These are phyloP conservation scores for Pocillopora grandis DNA, from an alignment of 92 coral and sea anemone genomes.

Conservation along the genomic window DNA sequence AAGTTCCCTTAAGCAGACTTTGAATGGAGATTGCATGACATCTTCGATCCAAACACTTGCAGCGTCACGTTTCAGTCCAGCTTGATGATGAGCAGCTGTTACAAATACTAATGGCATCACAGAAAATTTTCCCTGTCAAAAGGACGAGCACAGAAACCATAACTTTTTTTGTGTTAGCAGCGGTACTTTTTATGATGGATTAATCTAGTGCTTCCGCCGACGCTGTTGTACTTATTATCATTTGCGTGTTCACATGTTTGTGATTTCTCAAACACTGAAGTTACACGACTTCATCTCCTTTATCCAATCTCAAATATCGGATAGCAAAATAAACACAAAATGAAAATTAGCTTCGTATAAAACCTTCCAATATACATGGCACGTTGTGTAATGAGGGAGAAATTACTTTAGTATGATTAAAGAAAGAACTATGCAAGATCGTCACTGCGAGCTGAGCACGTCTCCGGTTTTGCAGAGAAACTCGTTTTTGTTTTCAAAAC, in stretches of 20 bases:
- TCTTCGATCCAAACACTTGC: slow-evolving; percentile 2
- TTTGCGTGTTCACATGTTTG: too few relatives aligned
- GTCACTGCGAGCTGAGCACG: too few relatives aligned
- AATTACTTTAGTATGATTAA: too few relatives aligned
- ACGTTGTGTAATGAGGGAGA: too few relatives aligned
- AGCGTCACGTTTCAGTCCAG: slow-evolving; percentile 5
- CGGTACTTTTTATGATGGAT: background rate
- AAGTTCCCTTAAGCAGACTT: slow-evolving; percentile 1
- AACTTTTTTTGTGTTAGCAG: background rate
- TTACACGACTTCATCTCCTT: too few relatives aligned
- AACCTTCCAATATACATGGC: too few relatives aligned
- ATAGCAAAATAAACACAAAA: too few relatives aligned
- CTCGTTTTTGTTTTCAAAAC: background rate
- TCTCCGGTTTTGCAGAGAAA: background rate
- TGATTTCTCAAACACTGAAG: too few relatives aligned
- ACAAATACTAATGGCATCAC: slow-evolving; percentile 5
- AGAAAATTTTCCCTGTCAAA: background rate
- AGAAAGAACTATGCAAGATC: too few relatives aligned
- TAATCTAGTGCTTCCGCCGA: background rate
- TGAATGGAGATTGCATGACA: background rate
- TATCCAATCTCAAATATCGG: too few relatives aligned
- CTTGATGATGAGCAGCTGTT: background rate
- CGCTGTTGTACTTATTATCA: too few relatives aligned
- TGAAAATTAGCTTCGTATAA: too few relatives aligned
- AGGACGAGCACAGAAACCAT: background rate